These are phyloP conservation scores for Tiliqua scincoides DNA, from an alignment of 2,113 vertebrate species.

Conservation along the genomic window DNA sequence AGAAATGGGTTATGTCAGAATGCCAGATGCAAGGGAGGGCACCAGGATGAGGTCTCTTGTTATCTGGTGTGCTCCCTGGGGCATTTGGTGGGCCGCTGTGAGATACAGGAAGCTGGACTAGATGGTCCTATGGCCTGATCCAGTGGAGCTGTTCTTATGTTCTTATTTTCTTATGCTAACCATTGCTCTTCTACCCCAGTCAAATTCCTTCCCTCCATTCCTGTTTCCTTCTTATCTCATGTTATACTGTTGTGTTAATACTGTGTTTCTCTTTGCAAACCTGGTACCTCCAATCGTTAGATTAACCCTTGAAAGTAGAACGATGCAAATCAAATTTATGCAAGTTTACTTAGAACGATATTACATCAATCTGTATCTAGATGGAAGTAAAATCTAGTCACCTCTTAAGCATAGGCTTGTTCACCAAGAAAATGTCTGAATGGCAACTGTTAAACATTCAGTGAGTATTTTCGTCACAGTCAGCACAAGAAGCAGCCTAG, in stretches of 20 bases:
- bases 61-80: no score
- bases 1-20: no score
- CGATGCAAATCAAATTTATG: background rate
- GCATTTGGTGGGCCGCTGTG: no score
- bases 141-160: no score
- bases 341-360: background rate
- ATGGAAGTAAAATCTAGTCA: background rate
- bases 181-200: background rate
- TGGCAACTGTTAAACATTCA: background rate
- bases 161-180: no score
- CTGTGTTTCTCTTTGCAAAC: background rate
- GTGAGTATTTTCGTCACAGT: background rate
- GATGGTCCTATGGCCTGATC: no score
- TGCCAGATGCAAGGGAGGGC: no score
- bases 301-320: background rate
- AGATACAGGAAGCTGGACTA: no score
- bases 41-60: no score
- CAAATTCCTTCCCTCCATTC: background rate
- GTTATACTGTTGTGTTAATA: no score
- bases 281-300: background rate
- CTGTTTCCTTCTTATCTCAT: background rate
- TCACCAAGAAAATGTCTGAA: background rate
- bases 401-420: conserved; percentile 14
- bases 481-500: background rate
- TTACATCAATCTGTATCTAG: background rate